Evolutionary conservation across 1,140 invertebrate species (phyloP).

Genomic region (Drosophila kurseongensis): DNA sequence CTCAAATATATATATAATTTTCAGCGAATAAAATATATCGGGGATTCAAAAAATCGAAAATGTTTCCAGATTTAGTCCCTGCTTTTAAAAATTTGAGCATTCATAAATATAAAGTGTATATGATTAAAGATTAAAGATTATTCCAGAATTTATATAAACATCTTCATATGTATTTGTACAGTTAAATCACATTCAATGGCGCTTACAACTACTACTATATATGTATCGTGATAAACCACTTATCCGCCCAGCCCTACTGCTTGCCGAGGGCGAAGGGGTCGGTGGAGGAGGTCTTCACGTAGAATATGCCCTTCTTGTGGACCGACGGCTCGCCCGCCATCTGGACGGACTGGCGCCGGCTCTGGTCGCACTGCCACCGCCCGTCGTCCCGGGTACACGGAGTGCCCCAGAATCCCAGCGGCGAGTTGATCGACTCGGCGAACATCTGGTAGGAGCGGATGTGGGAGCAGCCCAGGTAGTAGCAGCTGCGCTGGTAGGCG

Average conservation of each 20-base stretch:
- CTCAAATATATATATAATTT: no score
- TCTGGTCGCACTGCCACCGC: conserved; percentile 76
- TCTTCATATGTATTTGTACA: conserved; percentile 4
- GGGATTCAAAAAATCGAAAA: no score
- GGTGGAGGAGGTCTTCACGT: conserved; percentile 85
- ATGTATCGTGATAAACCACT: no score
- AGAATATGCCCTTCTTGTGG: conserved; percentile 85
- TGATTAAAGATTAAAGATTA: background rate
- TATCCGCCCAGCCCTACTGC: background rate
- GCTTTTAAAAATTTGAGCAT: no score
- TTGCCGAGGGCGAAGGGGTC: conserved; percentile 84
- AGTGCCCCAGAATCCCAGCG: conserved; percentile 75
- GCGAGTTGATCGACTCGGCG: conserved; percentile 85
- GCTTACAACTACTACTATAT: background rate
- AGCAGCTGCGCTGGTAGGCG: conserved; percentile 68
- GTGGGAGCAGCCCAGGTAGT: conserved; percentile 86
- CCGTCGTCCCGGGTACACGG: conserved; percentile 53
- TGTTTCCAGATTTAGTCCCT: no score
- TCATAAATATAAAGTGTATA: background rate
- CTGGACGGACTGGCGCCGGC: conserved; percentile 74
- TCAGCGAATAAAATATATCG: no score
- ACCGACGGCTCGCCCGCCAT: conserved; percentile 85
- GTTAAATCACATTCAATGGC: conserved; percentile 9
- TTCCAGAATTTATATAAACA: no score
- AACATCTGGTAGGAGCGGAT: conserved; percentile 86